phyloP scores from a whole-genome alignment of 2,113 vertebrate genomes.

The Rhynchopsitta pachyrhyncha region DNA sequence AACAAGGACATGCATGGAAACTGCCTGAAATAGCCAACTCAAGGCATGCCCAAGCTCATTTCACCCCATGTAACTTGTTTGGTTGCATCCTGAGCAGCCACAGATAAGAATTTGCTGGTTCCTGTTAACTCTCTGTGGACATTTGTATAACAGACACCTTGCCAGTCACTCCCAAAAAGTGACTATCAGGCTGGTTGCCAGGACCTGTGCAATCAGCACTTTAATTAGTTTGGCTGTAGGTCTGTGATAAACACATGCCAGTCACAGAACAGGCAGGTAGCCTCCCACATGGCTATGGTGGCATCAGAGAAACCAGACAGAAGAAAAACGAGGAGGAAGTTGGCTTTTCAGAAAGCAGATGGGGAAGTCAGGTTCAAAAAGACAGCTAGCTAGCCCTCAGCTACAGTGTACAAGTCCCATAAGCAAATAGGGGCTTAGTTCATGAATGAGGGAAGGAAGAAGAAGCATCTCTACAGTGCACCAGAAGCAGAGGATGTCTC shows the following conservation, averaged over 20 bases:
- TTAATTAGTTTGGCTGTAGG: not conserved
- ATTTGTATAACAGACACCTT: not conserved
- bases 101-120: not conserved
- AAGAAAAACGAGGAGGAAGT: not conserved
- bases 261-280: not conserved
- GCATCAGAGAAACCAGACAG: not conserved
- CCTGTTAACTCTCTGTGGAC: not conserved
- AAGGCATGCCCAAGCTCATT: not conserved
- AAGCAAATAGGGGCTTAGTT: not conserved
- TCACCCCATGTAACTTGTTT: not conserved
- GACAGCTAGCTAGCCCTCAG: not conserved
- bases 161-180: not conserved
- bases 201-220: not conserved
- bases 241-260: not conserved
- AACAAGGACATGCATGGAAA: not conserved
- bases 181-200: not conserved
- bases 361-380: not conserved
- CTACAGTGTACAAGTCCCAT: not conserved
- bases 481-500: not conserved
- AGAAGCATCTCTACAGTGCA: not conserved
- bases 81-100: not conserved
- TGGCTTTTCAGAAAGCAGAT: not conserved
- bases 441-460: not conserved
- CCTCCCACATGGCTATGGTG: not conserved
- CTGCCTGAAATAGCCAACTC: not conserved